Evolutionary conservation across 2,113 vertebrate genomes (phyloP), one percentile per base, ranked within the genome.

Genomic region (Athene cunicularia): DNA sequence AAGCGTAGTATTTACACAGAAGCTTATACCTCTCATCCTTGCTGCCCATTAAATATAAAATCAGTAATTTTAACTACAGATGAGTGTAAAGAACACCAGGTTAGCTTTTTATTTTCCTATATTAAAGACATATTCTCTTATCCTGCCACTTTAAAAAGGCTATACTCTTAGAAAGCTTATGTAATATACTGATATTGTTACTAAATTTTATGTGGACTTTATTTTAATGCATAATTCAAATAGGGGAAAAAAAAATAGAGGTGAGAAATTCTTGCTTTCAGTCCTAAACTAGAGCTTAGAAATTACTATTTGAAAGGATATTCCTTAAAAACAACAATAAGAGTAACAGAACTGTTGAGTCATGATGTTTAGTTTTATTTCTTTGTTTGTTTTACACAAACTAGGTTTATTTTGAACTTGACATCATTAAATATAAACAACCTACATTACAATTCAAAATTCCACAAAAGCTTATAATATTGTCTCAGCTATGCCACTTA

Each of bases 201-300:
- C 9, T 27, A 84, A 86, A 93, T 74, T 85, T 79, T 66, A 95
- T 74, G 17, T 53, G 23, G 18, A 41, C 53, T 35, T 87, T 22
- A 75, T 66, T 92, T 56, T 70, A 17, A 89, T 30, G 13, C 17
- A 86, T 55, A 87, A 80, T 49, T 5, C 26, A 49, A 62, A 18
- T 0, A 0, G 9, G 2, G 3, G 2, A 4, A 32, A 37, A 35
- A 2, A 23, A 39, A 60, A 33, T 0, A 21, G 17, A 63, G 12
- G 28, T 2, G 0, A 60, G 9, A 80, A 88, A 64, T 55, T 79
- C 20, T 35, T 45, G n/a, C 32, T 66, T 66, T 74, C n/a, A 85
- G 6, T 60, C 21, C 24, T 50, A 59, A 22, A 2, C 8, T 12
- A 45, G 30, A 67, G 33, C 73, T 85, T 30, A 85, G 28, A 91